Base-by-base conservation (phyloP, 2,113 vertebrate species). In the Platysternon megacephalum region DNA sequence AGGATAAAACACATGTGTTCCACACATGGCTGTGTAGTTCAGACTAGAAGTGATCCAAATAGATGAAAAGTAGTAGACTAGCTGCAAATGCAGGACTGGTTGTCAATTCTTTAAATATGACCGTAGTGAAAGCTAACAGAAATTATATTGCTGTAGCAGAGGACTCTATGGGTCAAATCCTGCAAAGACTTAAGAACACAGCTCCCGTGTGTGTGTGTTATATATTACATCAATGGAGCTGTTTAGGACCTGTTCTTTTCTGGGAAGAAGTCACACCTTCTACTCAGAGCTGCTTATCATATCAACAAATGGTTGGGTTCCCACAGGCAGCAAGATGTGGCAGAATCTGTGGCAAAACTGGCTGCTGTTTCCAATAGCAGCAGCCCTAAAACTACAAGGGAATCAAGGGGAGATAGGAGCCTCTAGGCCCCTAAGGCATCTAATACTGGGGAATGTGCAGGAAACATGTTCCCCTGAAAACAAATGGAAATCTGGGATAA, bases 1-100 rank as follows among this genome's bases (percentile, higher is more conserved):
- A 97, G 96, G 97, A 90, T 94, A 96, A 94, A 94, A 81, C 89
- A 96, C 97, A 97, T 96, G 90, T 98, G 98, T 97, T 98, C 94
- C 97, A 91, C 98, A 98, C 98, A 98, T 98, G 98, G 97, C 89
- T 97, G 93, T 90, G 94, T 93, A 94, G 96, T 95, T 93, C 79
- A 2, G 95, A 96, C 98, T 98, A 98, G 97, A 96, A 88, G 97
- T 72, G 94, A 95, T 98, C 97, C 96, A 97, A 92, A 87, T 84
- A 58, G 96, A 46, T 97, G 85, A 79, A 78, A 56, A 82, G 44
- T 84, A 92, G 82, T 44, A 83, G 95, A 93, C 97, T 98, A 97
- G 83, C 85, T 96, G 92, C 61, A 94, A 90, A 48, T 35, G 42
- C 80, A 24, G 48, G 22, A 13, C 2, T 93, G 44, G 76, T 92